These are phyloP conservation scores for Neoascia interrupta DNA, from an alignment of 2,888 invertebrate species.

Conservation along the genomic window DNA sequence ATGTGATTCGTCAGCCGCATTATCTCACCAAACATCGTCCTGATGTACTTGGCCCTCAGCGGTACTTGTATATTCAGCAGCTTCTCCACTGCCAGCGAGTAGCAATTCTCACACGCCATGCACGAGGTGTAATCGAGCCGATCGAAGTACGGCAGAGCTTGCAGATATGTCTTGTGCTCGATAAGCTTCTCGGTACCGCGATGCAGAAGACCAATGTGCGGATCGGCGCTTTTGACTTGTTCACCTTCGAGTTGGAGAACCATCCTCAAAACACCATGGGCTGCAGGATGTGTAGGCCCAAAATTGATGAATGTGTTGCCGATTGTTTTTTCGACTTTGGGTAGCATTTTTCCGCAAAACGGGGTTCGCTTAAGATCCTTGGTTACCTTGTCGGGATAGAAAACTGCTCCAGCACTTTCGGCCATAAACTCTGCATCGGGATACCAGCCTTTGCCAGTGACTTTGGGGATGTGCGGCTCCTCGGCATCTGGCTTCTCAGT, in stretches of 20 bases:
- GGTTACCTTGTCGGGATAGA: constrained; percentile 81
- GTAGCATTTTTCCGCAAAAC: constrained; percentile 77
- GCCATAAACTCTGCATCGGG: constrained; percentile 84
- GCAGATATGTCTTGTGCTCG: constrained; percentile 92
- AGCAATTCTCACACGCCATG: constrained; percentile 90
- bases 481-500: background rate
- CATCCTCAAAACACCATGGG: constrained; percentile 92
- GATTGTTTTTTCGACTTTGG: constrained; percentile 82
- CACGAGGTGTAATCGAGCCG: constrained; percentile 93
- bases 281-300: constrained; percentile 94
- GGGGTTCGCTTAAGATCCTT: constrained; percentile 74
- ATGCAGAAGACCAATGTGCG: constrained; percentile 92
- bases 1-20: constrained; percentile 90
- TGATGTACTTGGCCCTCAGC: constrained; percentile 88
- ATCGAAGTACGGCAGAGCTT: constrained; percentile 92
- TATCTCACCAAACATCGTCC: constrained; percentile 88
- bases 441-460: constrained; percentile 81
- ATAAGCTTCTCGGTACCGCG: constrained; percentile 94
- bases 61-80: constrained; percentile 89
- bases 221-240: constrained; percentile 88
- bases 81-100: constrained; percentile 89
- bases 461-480: background rate
- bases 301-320: constrained; percentile 88
- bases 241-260: constrained; percentile 91
- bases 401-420: constrained; percentile 81